These are phyloP conservation scores for Yponomeuta cagnagella DNA, from an alignment of 2,888 invertebrate species.

Conservation along the genomic window DNA sequence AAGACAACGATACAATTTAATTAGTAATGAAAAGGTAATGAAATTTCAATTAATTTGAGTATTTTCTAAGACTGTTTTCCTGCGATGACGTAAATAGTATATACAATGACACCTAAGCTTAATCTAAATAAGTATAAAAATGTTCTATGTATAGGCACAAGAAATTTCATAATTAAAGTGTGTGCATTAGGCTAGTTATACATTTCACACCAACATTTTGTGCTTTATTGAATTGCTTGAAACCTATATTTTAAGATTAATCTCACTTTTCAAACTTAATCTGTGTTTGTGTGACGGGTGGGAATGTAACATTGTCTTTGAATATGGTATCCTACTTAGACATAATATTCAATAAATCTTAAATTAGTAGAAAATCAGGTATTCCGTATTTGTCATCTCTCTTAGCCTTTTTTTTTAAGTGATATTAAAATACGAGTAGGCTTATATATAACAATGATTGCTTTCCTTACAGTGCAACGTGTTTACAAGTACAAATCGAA, in stretches of 20 bases:
- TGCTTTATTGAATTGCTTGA: not conserved
- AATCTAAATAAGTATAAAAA: constrained; percentile 37
- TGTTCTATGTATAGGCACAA: constrained; percentile 68
- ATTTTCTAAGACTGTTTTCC: not conserved
- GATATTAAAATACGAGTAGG: not conserved
- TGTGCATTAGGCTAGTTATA: constrained; percentile 37
- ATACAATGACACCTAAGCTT: constrained; percentile 19
- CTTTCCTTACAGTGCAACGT: not conserved
- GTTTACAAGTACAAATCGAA: not conserved
- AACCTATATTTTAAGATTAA: not conserved
- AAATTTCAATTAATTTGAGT: not conserved
- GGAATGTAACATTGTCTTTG: not conserved
- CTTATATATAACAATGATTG: not conserved
- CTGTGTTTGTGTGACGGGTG: not conserved
- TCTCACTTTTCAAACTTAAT: not conserved
- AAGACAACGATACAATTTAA: too few relatives aligned
- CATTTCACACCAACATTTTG: not conserved
- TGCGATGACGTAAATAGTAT: not conserved
- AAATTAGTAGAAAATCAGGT: not conserved
- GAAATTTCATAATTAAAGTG: constrained; percentile 55
- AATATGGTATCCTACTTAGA: not conserved
- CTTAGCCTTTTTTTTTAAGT: not conserved
- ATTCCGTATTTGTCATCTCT: not conserved
- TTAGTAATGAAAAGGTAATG: not conserved
- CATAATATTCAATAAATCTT: not conserved